Evolutionary conservation across 2,888 invertebrate genomes (phyloP), one percentile per base, ranked within the genome.

Genomic region (Ophonus ardosiacus): DNA sequence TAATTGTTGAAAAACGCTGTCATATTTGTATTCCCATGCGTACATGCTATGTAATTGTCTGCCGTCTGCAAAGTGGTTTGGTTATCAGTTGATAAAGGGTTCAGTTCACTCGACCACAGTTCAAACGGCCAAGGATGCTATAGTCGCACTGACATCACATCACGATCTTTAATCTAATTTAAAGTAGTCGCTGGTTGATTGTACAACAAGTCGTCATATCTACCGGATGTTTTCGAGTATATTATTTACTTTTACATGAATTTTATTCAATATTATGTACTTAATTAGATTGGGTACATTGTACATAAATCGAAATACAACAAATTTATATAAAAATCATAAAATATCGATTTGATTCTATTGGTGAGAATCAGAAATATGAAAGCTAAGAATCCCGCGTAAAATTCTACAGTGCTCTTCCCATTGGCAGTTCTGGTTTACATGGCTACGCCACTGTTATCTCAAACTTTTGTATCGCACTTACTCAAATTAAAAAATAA

Each of bases 41-140:
- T 74, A 74, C 43, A 18, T 74, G 31, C 43, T 63, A 15, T 59
- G 1, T 8, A 61, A 21, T 18, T 61, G 7, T 61, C 7, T 61
- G 61, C 21, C 18, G 7, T 61, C 7, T 61, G 61, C 21, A 24
- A 10, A 7, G 13, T 15, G 17, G 38, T 68, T 4, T 40, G 68
- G 40, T 74, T 74, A 74, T 74, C 71, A 18, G 43, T 7, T 43
- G 71, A 74, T 74, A 74, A 74, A 17, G 43, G 43, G 71, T 74
- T 74, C 71, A 74, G 71, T 74, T 74, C 43, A 74, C 43, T 15
- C 43, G 71, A 43, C 71, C 71, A 74, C 43, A 74, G 71, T 74
- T 74, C 71, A 74, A 51, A 74, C 43, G 71, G 71, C 71, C 71
- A 74, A 74, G 71, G 71, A 74, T 74, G 8, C 31, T 63, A 40